phyloP scores from a whole-genome alignment of 1,140 invertebrate species.

The Papilio dardanus region DNA sequence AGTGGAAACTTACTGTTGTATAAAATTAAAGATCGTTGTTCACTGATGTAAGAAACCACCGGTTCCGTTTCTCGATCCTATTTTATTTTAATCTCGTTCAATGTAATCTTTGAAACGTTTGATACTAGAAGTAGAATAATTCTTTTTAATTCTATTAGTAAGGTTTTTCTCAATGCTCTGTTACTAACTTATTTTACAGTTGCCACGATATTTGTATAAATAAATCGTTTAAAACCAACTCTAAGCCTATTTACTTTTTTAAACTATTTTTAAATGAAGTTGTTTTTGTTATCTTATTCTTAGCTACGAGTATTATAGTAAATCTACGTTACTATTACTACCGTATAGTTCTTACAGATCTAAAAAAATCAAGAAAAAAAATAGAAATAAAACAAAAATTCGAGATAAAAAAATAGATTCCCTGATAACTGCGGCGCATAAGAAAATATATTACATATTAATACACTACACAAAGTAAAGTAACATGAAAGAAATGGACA shows the following conservation, averaged over 20 bases:
- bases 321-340: too few species aligned
- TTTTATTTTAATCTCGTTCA: conserved; percentile 8
- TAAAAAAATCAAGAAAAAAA: neutral
- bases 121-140: neutral
- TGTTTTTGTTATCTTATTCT: neutral
- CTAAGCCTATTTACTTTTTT: neutral
- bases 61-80: neutral
- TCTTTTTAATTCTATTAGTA: conserved; percentile 10
- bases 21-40: neutral
- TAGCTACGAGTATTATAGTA: too few species aligned
- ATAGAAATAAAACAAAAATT: neutral
- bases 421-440: neutral
- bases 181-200: neutral
- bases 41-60: neutral
- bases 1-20: neutral
- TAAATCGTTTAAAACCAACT: too few species aligned
- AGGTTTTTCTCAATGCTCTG: neutral
- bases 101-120: neutral
- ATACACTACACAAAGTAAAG: neutral
- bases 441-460: neutral
- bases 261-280: neutral
- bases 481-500: neutral
- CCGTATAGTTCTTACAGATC: too few species aligned
- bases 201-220: neutral
- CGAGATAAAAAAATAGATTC: neutral